Conservation (phyloP, 2,888 invertebrate genomes). For the Pseudococcus jackbeardsleyi region DNA sequence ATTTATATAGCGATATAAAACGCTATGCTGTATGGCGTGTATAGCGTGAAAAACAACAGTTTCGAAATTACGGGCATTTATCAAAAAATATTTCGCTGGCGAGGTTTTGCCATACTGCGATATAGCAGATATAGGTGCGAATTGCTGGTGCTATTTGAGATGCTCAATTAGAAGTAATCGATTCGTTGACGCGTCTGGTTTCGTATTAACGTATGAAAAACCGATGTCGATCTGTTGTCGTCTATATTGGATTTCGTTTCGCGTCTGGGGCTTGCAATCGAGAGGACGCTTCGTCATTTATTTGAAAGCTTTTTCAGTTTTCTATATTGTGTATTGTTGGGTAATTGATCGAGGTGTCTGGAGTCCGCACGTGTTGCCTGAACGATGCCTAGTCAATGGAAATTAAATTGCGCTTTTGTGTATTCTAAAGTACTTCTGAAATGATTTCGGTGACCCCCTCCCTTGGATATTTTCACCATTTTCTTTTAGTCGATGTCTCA, state of each 20-base stretch:
- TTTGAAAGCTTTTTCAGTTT: not conserved
- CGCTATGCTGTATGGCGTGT: conserved; percentile 17
- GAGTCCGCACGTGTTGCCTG: not conserved
- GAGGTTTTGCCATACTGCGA: not conserved
- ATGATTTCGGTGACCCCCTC: too few relatives aligned
- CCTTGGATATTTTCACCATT: not conserved
- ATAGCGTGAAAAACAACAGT: conserved; percentile 62
- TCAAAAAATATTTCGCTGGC: conserved; percentile 32
- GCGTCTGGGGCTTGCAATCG: not conserved
- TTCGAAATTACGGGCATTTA: conserved; percentile 58
- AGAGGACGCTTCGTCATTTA: not conserved
- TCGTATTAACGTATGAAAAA: too few relatives aligned
- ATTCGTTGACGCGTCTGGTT: not conserved
- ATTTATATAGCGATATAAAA: conserved; percentile 59
- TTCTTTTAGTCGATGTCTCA: not conserved
- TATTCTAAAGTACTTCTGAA: not conserved
- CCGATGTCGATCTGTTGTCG: not conserved
- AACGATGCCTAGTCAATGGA: not conserved
- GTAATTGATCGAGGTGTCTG: not conserved
- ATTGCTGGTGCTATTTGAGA: not conserved
- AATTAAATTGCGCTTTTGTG: conserved; percentile 21
- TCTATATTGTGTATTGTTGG: not conserved
- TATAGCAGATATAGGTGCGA: not conserved
- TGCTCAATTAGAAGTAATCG: conserved; percentile 15
- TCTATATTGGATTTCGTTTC: not conserved